phyloP scores from a whole-genome alignment of 2,888 invertebrate genomes.

The Cenopis cana region DNA sequence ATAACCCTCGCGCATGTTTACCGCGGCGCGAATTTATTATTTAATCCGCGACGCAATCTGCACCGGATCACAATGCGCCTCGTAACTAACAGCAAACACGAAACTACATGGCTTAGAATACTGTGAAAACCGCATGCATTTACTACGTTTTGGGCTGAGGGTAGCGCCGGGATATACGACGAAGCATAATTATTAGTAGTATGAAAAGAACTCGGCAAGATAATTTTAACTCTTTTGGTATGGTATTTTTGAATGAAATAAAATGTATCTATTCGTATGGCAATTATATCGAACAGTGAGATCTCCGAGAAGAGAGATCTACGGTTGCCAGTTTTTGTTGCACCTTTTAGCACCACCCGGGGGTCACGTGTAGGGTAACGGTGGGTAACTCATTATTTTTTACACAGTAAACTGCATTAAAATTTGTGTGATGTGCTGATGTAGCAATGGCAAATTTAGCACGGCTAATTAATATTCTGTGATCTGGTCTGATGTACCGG shows the following conservation, averaged over 20 bases:
- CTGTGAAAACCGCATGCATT: background rate
- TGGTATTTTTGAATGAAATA: background rate
- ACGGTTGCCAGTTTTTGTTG: no score
- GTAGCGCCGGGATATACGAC: background rate
- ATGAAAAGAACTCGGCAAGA: background rate
- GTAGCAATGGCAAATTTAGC: no score
- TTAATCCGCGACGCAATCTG: conserved; percentile 43
- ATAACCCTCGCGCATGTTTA: conserved; percentile 26
- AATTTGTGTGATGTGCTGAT: no score
- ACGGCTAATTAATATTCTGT: no score
- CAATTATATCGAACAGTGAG: no score
- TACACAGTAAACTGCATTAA: no score
- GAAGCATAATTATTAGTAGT: background rate
- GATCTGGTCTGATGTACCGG: no score
- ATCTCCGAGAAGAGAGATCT: no score
- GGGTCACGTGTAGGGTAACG: no score
- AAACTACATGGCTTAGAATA: background rate
- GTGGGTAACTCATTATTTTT: no score
- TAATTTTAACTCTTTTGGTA: background rate
- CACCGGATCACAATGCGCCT: conserved; percentile 35
- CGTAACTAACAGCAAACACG: conserved; percentile 39
- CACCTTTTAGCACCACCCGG: no score
- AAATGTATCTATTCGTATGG: no score
- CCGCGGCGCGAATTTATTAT: conserved; percentile 43
- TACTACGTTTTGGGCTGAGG: background rate